Evolutionary conservation across 2,113 vertebrate species (phyloP), one percentile per base, ranked within the genome.

Genomic region (Tympanuchus pallidicinctus): DNA sequence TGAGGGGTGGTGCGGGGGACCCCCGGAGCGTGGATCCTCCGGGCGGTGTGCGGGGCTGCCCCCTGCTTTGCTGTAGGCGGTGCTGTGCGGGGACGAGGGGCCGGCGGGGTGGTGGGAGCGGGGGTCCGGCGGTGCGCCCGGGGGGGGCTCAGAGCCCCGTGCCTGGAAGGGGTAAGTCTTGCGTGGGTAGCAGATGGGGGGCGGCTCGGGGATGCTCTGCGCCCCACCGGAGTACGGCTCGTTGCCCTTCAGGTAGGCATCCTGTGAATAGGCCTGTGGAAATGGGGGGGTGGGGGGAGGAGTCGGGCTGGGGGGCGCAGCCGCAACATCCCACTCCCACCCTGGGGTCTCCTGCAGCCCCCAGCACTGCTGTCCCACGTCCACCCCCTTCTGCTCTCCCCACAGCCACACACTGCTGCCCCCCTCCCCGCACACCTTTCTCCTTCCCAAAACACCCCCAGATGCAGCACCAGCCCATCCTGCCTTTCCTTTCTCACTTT

Each of bases 171-270:
- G 95, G 38, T 98, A 98, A 24, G 97, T 98, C 95, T 98, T 98
- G 54, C 98, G 98, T 0, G 98, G 98, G 97, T 99, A 99, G 95
- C 98, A 99, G 82, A 99, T 79, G 27, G 99, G 98, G 27, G 99
- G 99, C 0, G 99, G 99, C 17, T 99, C 98, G 0, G 99, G 99
- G 92, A 99, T 99, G 97, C 98, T 98, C 95, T 98, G 98, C 6
- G 99, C 99, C 93, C 98, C 98, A 43, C 99, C 99, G 1, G 97
- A 97, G 83, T 98, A 99, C 0, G 99, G 98, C 72, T 99, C 97
- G 94, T 99, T 99, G 92, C 99, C 99, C 90, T 97, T 99, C 98
- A 99, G 98, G 97, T 99, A 99, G 96, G 99, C 99, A 79, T 99
- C 99, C 95, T 99, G 99, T 48, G 99, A 99, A 93, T 99, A 99